phyloP scores from a whole-genome alignment of 2,888 invertebrate species.

The Athalia rosae region DNA sequence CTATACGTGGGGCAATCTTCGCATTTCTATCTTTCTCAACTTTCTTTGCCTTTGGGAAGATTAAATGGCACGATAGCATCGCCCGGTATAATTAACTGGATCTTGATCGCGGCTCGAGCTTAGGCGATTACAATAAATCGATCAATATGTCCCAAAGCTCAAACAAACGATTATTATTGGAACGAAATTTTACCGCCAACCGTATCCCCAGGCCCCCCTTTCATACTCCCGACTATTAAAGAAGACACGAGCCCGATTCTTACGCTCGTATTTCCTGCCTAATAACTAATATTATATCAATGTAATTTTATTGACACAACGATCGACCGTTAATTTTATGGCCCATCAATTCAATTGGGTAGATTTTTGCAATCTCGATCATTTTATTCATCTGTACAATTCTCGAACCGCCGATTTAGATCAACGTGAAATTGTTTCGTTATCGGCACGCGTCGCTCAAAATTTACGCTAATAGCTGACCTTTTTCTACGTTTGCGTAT shows the following conservation, averaged over 20 bases:
- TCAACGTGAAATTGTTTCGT: not conserved
- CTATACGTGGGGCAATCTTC: slow-evolving; percentile 26
- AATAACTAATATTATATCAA: slow-evolving; percentile 6
- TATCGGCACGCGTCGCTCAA: not conserved
- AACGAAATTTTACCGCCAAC: not conserved
- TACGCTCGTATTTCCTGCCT: not conserved
- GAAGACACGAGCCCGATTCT: slow-evolving; percentile 22
- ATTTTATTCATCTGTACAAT: not conserved
- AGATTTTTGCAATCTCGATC: not conserved
- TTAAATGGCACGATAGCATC: slow-evolving; percentile 33
- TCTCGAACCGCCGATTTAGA: not conserved
- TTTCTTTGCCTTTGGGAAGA: slow-evolving; percentile 44
- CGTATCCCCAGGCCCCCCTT: slow-evolving; percentile 6
- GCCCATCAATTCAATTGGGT: slow-evolving; percentile 53
- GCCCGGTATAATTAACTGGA: slow-evolving; percentile 41
- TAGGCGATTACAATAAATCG: slow-evolving; percentile 41
- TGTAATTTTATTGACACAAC: slow-evolving; percentile 45
- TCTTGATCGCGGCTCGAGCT: slow-evolving; percentile 37
- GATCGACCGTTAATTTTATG: slow-evolving; percentile 58
- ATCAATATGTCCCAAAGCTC: slow-evolving; percentile 39
- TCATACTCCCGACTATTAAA: not conserved
- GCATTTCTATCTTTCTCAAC: slow-evolving; percentile 44
- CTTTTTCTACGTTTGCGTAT: not conserved
- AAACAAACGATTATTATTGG: slow-evolving; percentile 36
- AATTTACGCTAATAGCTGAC: not conserved